Evolutionary conservation across 2,888 invertebrate species (phyloP), one percentile per base, ranked within the genome.

Genomic region (Drosophila phalerata): DNA sequence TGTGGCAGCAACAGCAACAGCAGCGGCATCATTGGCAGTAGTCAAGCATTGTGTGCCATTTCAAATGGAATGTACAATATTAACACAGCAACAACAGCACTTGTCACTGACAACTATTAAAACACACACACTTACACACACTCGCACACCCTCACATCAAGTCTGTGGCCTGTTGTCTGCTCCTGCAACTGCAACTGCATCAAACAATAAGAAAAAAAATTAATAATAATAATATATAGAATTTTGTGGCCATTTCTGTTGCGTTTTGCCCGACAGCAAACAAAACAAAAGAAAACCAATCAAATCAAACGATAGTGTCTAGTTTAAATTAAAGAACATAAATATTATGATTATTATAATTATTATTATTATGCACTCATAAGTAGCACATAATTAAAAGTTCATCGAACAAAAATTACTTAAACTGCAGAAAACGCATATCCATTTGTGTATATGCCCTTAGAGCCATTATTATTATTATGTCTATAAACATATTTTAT

Each of bases 161-260:
- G 42, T 68, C 10, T 64, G 47, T 49, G 68, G 65, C 73, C 38
- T 62, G 69, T 56, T 69, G 77, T 55, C 58, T 73, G 76, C 28
- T 38, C 37, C 43, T 51, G 43, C 61, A 53, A 52, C 43, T 51
- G 43, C 61, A 53, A 52, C 43, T 52, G 45, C 53, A 53, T 37
- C 34, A 47, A 55, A 22, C 30, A 43, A 28, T 34, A 28, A 32
- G 11, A 38, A 4, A 48, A 47, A 15, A 3, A 42, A 15, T 5
- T 15, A 42, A 30, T 15, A 43, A 55, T 45, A 25, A 17, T 58
- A 77, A 78, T 66, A 69, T 81, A 84, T 85, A 85, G 79, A 87
- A 83, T 86, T 79, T 83, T 84, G 83, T 83, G 83, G 83, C 87
- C 83, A 83, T 83, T 81, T 72, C 75, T 82, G 85, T 82, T 82